phyloP scores from a whole-genome alignment of 2,113 vertebrate species.

The Scortum barcoo region DNA sequence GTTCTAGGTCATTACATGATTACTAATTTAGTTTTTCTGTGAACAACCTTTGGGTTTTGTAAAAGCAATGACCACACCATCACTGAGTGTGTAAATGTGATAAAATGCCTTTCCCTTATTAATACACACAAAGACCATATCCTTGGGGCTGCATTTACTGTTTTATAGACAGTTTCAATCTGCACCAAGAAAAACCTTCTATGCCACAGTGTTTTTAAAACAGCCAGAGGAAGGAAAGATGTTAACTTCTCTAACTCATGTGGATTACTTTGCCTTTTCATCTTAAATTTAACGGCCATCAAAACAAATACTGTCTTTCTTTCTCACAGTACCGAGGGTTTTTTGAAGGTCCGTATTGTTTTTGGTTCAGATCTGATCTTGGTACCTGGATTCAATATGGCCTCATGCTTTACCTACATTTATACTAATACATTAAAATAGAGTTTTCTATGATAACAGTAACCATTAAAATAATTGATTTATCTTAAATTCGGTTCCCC shows the following conservation, averaged over 20 bases:
- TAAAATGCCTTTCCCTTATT: not conserved
- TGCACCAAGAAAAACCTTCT: not conserved
- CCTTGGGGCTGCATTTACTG: not conserved
- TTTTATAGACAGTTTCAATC: conserved; percentile 10
- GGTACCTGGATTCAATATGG: not conserved
- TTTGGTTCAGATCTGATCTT: not conserved
- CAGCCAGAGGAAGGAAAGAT: not conserved
- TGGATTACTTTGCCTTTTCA: conserved; percentile 2
- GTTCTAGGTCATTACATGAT: conserved; percentile 4
- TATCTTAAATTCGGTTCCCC: not conserved
- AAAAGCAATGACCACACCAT: conserved; percentile 2
- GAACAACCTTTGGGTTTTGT: not conserved
- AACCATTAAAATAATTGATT: not conserved
- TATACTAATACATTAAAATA: not conserved
- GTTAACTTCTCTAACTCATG: not conserved
- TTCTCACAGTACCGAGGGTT: not conserved
- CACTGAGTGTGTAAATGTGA: not conserved
- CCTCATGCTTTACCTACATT: not conserved
- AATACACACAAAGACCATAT: not conserved
- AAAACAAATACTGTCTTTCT: not conserved
- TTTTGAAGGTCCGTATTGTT: not conserved
- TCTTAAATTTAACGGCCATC: not conserved
- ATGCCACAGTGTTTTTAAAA: not conserved
- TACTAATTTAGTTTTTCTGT: conserved; percentile 1
- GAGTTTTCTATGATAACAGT: not conserved